Evolutionary conservation across 2,888 invertebrate genomes (phyloP).

Genomic region (Toxonevra muliebris): DNA sequence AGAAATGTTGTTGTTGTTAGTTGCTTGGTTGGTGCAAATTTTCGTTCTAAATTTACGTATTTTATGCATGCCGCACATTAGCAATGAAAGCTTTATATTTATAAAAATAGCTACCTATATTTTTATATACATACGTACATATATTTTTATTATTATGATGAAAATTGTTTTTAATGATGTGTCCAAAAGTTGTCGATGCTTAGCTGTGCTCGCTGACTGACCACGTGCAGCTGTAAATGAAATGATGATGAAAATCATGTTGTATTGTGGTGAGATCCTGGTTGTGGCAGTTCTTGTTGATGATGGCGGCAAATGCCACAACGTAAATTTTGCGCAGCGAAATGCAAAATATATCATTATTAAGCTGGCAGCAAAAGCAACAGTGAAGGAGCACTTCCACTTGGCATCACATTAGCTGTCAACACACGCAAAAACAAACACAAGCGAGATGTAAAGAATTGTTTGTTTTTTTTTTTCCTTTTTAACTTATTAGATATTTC

Average conservation of each 20-base stretch:
- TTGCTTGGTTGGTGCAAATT: background rate
- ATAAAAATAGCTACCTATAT: no score
- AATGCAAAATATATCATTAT: conserved; percentile 27
- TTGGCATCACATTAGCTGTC: conserved; percentile 3
- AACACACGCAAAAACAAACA: background rate
- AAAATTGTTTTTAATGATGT: conserved; percentile 21
- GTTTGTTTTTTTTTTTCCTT: no score
- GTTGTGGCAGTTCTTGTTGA: background rate
- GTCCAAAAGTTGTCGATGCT: conserved; percentile 5
- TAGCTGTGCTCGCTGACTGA: background rate
- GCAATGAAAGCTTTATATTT: background rate
- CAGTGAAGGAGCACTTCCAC: conserved; percentile 3
- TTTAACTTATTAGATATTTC: no score
- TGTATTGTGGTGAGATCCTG: background rate
- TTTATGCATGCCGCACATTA: background rate
- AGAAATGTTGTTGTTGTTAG: conserved; percentile 12
- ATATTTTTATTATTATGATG: background rate
- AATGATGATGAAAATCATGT: no score
- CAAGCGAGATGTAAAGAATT: background rate
- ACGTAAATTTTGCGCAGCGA: conserved; percentile 29
- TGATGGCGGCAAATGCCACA: conserved; percentile 18
- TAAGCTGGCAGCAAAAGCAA: conserved; percentile 13
- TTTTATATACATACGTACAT: background rate
- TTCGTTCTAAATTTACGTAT: conserved; percentile 2
- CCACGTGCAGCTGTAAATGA: no score